Evolutionary conservation across 2,888 invertebrate genomes (phyloP).

Genomic region (Mesorhabditis sp.): DNA sequence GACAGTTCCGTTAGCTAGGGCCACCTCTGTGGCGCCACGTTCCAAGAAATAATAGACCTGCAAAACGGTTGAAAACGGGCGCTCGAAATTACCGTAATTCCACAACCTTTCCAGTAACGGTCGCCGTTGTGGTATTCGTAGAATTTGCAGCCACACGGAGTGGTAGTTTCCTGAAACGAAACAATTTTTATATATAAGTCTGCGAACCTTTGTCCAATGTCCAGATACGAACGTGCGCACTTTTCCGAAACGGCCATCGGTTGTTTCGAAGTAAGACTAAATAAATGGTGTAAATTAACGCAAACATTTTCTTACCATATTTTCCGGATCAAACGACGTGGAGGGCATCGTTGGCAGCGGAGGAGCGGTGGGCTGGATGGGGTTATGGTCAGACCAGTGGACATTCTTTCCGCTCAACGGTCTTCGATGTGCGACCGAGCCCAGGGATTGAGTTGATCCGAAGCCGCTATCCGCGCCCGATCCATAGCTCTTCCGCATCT

Average conservation of each 20-base stretch:
- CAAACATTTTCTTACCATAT: too few relatives aligned
- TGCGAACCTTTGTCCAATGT: neutral
- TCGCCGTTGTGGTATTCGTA: neutral
- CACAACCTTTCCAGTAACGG: neutral
- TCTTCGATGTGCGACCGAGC: too few relatives aligned
- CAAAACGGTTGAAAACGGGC: neutral
- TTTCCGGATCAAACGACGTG: too few relatives aligned
- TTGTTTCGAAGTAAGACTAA: neutral
- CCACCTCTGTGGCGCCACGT: neutral
- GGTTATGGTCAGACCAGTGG: neutral
- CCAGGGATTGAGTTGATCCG: too few relatives aligned
- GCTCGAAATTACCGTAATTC: neutral
- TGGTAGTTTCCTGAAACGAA: neutral
- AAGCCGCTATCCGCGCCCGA: too few relatives aligned
- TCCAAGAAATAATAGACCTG: neutral
- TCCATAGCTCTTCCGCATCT: too few relatives aligned
- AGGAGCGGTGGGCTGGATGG: neutral
- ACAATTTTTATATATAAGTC: neutral
- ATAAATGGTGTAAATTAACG: too few relatives aligned
- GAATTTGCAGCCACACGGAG: neutral
- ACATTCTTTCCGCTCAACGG: neutral
- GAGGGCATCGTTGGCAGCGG: neutral
- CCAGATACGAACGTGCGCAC: neutral
- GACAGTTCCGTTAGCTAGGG: neutral
- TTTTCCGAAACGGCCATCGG: neutral